A percentile compares a stretch with the other conserved stretches of the same genome.
phyloP scores from a whole-genome alignment of 2,888 invertebrate species.

The Vesta saturnalis region DNA sequence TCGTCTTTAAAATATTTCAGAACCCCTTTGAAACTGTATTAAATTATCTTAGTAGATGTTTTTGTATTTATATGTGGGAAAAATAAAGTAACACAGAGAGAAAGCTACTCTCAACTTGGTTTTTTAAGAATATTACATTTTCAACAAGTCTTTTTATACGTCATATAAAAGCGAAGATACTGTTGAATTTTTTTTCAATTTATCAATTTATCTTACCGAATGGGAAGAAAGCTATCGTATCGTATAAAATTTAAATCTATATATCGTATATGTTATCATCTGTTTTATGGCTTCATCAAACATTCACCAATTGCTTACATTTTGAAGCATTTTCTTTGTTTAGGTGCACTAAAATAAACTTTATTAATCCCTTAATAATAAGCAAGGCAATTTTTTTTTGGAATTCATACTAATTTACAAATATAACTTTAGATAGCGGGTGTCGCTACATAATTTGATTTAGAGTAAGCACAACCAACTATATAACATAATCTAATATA shows the following conservation, averaged over 20 bases:
- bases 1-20: no score
- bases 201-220: neutral
- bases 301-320: no score
- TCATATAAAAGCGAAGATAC: neutral
- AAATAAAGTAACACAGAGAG: slow-evolving; percentile 1
- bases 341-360: no score
- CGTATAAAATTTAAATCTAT: neutral
- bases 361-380: no score
- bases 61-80: neutral
- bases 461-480: no score
- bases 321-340: no score
- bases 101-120: neutral
- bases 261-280: neutral
- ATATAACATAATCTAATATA: no score
- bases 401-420: no score
- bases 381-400: no score
- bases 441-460: no score
- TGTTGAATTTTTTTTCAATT: neutral
- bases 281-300: neutral
- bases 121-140: neutral
- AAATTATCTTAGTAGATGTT: neutral
- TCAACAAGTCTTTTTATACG: neutral
- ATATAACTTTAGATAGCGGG: no score
- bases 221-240: neutral
- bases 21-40: neutral